Base-by-base conservation (phyloP, 2,888 invertebrate species). In the Diogma glabrata region DNA sequence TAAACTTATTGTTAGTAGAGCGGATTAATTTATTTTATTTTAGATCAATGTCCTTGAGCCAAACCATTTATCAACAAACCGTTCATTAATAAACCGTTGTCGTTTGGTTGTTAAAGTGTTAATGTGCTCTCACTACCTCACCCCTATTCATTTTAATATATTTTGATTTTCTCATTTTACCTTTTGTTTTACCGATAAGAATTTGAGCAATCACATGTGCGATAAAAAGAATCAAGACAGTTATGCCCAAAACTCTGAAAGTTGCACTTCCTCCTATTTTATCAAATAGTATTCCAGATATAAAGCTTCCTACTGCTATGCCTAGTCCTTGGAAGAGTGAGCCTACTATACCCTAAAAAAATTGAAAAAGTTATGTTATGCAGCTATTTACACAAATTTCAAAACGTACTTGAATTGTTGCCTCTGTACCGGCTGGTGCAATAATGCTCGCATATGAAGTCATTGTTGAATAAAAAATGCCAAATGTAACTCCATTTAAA, bases 251-350 rank as follows among this genome's bases (percentile, higher is more conserved):
- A 57, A 78, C 74, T 52, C 79, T 75, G 67, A 88, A 89, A 1
- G 84, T 82, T 43, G 71, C 64, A 51, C 78, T 74, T 7, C 87
- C 87, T 1, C 81, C 81, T 51, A 79, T 75, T 0, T 64, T 60
- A n/a, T 75, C 71, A 60, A 84, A 82, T 28, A 87, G 64, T 6
- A 77, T 64, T 1, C 90, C 90, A n/a, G 83, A 89, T 49, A 88
- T 67, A 10, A 85, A 76, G 63, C 87, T 89, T 30, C 90, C 90
- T 10, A 81, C 64, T 0, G 89, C 83, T 0, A 87, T 84, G n/a
- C 90, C 91, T 12, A 90, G 72, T 14, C 91, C 91, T 72, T 92
- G 91, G 64, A 90, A 92, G 46, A 89, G 74, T 3, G 87, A 89
- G 12, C 91, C 89, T 24, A 90, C 83, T 38, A 92, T 70, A 50